Base-by-base conservation (phyloP, 2,113 vertebrate genomes). In the Thalassarche chlororhynchos region DNA sequence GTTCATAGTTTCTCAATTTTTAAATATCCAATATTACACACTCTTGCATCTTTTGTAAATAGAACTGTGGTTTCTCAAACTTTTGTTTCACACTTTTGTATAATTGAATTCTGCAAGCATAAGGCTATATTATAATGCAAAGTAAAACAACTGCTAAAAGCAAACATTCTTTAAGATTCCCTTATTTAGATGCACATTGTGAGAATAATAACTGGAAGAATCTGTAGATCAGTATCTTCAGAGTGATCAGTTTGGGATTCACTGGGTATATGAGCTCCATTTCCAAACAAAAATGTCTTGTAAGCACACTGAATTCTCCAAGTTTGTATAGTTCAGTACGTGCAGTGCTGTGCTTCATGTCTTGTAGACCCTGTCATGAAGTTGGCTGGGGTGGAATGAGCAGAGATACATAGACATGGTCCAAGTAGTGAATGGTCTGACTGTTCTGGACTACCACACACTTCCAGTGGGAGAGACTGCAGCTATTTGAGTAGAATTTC, bases 291-390 rank as follows among this genome's bases (percentile, higher is more conserved):
- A 69, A 77, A 51, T 18, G 18, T 60, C 28, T 29, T 69, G 2
- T 29, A 64, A 55, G 52, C 26, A 26, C 6, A 19, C 5, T 38
- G 42, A 38, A 25, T 38, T 87, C 52, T 86, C 17, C 15, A 38
- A 0, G 29, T 64, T 68, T 34, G 14, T 28, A 2, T 58, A 44
- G 40, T 28, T 71, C n/a, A 24, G 0, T 49, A 55, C 1, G 4
- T 66, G 17, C 12, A 9, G 51, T 75, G 25, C 14, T 78, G 29
- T 44, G 26, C 31, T 83, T 83, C 23, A 0, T 26, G 40, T 64
- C 29, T 79, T 57, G 23, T 83, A 64, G 66, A 14, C 29, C 10
- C 46, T 8, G 1, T 75, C 17, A 8, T 36, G 21, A 76, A 47
- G 26, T 7, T 84, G 29, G 1, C 28, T 47, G 40, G 17, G 12